A percentile compares a stretch with the other conserved stretches of the same genome.
phyloP scores from a whole-genome alignment of 1,140 invertebrate genomes.

The Mizuhopecten yessoensis region DNA sequence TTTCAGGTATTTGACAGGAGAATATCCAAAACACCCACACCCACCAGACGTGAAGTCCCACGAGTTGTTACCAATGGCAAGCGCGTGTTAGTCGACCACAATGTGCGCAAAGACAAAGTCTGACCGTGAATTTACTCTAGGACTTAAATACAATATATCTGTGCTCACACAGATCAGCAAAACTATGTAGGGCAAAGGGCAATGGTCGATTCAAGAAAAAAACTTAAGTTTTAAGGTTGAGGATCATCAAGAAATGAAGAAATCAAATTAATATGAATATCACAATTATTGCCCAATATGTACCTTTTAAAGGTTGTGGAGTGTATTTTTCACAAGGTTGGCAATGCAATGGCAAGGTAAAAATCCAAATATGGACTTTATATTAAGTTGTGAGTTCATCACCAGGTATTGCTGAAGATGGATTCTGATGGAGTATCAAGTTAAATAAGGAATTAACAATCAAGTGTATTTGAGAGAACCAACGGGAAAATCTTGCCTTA shows the following conservation, averaged over 20 bases:
- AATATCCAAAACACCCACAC: conserved; percentile 71
- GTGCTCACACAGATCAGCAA: background rate
- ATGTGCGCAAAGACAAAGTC: conserved; percentile 69
- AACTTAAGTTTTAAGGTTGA: background rate
- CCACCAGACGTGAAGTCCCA: conserved; percentile 69
- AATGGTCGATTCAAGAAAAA: background rate
- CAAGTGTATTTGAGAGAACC: no score
- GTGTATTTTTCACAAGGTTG: no score
- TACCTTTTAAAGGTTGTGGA: background rate
- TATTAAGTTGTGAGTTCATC: no score
- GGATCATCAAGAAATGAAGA: background rate
- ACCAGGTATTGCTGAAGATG: no score
- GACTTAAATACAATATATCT: background rate
- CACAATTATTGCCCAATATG: background rate
- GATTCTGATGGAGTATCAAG: no score
- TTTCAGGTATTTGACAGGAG: conserved; percentile 63
- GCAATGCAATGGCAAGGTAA: no score
- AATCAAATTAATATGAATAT: background rate
- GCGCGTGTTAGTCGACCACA: conserved; percentile 66
- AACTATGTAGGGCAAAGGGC: background rate
- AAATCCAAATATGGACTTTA: no score
- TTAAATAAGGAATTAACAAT: no score
- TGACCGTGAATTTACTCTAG: conserved; percentile 53
- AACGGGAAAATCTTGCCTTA: no score
- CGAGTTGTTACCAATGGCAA: conserved; percentile 71